A percentile compares a stretch with the other conserved stretches of the same genome.
Evolutionary conservation across 2,797 vertebrate genomes (phyloP).

Genomic region (Poeciliopsis gracilis): DNA sequence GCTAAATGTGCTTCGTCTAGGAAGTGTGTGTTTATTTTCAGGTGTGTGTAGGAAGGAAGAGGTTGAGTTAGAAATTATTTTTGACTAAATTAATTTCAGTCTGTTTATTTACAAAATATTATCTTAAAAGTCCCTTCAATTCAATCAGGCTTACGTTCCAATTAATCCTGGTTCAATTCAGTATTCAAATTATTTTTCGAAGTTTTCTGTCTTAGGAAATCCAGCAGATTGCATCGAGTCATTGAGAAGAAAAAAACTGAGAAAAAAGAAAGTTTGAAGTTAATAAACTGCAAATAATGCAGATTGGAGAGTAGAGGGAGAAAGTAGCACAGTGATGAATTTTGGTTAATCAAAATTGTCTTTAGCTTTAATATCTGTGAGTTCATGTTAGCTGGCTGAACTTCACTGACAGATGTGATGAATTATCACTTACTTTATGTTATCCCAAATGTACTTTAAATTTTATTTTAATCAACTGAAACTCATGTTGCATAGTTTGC

Average conservation of each 20-base stretch:
- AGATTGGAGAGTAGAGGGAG: not conserved
- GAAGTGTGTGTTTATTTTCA: not conserved
- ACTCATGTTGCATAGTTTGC: not conserved
- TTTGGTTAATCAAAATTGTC: not conserved
- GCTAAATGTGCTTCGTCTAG: not conserved
- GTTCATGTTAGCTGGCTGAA: not conserved
- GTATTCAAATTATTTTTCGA: no score
- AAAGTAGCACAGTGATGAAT: not conserved
- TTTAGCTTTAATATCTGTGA: constrained; percentile 2
- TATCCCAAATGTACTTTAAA: not conserved
- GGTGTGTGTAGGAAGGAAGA: not conserved
- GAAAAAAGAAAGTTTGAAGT: no score
- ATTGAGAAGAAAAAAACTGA: no score
- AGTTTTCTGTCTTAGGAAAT: no score
- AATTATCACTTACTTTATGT: not conserved
- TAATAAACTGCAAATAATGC: not conserved
- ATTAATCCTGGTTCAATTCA: no score
- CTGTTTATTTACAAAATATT: no score
- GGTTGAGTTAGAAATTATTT: not conserved
- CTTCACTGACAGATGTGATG: not conserved
- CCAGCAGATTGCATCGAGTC: no score
- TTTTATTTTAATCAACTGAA: constrained; percentile 8
- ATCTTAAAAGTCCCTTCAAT: no score
- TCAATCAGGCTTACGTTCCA: no score
- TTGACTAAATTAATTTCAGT: no score